Percentiles rank a stretch among this genome's conserved stretches.
Conservation (phyloP, 1,140 invertebrate species). For the Panulirus ornatus region DNA sequence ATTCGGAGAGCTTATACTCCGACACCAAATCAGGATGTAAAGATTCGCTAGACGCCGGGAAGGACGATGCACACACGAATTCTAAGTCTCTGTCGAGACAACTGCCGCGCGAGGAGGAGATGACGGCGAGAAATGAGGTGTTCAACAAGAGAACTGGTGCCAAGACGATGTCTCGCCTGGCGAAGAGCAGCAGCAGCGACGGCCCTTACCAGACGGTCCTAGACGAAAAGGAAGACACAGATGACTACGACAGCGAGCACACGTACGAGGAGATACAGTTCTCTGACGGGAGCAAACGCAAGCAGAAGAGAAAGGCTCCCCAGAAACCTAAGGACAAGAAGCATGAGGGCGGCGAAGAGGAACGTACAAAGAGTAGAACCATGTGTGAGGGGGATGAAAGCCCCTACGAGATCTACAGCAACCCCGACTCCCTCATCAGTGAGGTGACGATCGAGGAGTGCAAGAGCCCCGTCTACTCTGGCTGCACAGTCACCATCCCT, state of each 20-base stretch:
- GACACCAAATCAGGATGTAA: slow-evolving; percentile 80
- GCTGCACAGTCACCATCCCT: slow-evolving; percentile 86
- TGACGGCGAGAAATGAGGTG: slow-evolving; percentile 86
- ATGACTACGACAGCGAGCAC: slow-evolving; percentile 77
- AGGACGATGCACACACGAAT: slow-evolving; percentile 80
- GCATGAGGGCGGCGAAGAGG: slow-evolving; percentile 76
- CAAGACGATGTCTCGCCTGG: slow-evolving; percentile 81
- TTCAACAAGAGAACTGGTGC: slow-evolving; percentile 82
- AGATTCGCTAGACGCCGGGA: slow-evolving; percentile 78
- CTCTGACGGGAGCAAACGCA: slow-evolving; percentile 77
- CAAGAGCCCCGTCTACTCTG: slow-evolving; percentile 58
- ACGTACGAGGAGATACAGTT: slow-evolving; percentile 78
- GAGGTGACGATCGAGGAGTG: slow-evolving; percentile 83
- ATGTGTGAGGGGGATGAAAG: neutral
- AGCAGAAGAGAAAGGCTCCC: slow-evolving; percentile 78
- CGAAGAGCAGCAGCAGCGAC: slow-evolving; percentile 40
- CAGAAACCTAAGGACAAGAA: slow-evolving; percentile 77
- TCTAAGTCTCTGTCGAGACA: slow-evolving; percentile 82
- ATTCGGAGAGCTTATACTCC: slow-evolving; percentile 87
- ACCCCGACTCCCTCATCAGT: slow-evolving; percentile 55
- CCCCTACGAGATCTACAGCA: slow-evolving; percentile 76
- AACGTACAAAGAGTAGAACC: neutral
- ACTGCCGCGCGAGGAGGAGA: slow-evolving; percentile 85
- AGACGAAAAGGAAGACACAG: neutral
- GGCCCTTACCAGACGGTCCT: slow-evolving; percentile 9